Percentiles rank a stretch among this genome's conserved stretches.
phyloP scores from a whole-genome alignment of 2,797 vertebrate genomes.

The Gorsachius magnificus region DNA sequence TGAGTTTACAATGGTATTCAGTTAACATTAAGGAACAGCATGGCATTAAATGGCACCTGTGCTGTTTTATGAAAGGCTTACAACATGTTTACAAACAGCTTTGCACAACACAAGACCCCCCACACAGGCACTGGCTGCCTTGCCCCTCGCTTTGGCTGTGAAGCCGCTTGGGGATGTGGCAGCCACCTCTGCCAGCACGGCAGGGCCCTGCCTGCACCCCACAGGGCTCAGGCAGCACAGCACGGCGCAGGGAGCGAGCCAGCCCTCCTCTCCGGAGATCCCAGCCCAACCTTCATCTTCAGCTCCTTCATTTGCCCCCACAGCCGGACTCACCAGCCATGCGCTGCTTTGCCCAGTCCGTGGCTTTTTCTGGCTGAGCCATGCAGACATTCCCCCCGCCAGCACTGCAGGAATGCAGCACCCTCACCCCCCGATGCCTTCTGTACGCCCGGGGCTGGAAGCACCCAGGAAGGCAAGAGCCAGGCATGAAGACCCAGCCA shows the following conservation, averaged over 20 bases:
- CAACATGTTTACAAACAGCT: background rate
- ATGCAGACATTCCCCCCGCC: background rate
- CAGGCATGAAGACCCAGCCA: background rate
- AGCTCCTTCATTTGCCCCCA: background rate
- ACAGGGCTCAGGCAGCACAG: background rate
- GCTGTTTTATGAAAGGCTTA: background rate
- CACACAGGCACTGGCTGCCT: no score
- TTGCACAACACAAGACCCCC: background rate
- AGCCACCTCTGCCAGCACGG: background rate
- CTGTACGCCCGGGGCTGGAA: no score
- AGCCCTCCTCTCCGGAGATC: background rate
- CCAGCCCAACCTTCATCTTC: background rate
- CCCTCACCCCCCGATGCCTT: background rate
- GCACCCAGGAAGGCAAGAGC: background rate
- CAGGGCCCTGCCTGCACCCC: background rate
- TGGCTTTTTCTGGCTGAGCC: background rate
- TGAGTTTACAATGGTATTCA: background rate
- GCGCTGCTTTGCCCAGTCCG: background rate
- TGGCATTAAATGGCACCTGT: rapidly evolving
- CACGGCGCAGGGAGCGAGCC: background rate
- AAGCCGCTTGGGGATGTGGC: background rate
- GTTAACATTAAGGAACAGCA: background rate
- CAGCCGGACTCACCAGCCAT: background rate
- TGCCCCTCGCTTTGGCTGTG: background rate
- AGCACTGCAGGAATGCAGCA: background rate